Percentiles rank a stretch among this genome's conserved stretches.
phyloP scores from a whole-genome alignment of 2,888 invertebrate genomes.

The Erebia ligea region DNA sequence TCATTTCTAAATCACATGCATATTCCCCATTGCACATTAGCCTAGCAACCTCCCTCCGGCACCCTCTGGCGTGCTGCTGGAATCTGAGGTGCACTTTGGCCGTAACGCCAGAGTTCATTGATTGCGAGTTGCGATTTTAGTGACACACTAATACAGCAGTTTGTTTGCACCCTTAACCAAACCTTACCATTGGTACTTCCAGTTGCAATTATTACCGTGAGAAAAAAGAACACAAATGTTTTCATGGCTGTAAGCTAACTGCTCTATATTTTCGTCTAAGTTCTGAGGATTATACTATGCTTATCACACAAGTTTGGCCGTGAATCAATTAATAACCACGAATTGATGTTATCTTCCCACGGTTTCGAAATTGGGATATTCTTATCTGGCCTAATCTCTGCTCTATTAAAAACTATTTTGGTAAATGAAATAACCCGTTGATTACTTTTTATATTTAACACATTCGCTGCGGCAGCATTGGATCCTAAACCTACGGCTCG shows the following conservation, averaged over 20 bases:
- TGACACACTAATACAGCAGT: neutral
- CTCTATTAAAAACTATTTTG: neutral
- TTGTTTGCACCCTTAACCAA: conserved; percentile 5
- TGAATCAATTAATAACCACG: conserved; percentile 42
- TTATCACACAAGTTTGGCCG: conserved; percentile 37
- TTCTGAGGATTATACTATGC: conserved; percentile 28
- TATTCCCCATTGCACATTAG: no score
- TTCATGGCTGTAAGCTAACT: conserved; percentile 24
- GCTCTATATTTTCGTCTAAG: conserved; percentile 14
- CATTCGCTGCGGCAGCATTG: no score
- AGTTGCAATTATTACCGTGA: conserved; percentile 27
- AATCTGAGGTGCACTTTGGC: no score
- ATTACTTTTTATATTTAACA: neutral
- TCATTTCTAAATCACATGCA: no score
- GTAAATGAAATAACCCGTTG: neutral
- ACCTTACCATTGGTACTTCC: conserved; percentile 32
- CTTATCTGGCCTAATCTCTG: conserved; percentile 25
- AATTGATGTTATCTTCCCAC: conserved; percentile 39
- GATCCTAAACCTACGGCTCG: no score
- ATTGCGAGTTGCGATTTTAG: no score
- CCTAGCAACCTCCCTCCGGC: no score
- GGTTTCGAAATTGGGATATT: conserved; percentile 47
- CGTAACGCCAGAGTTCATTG: no score
- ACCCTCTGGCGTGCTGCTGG: no score
- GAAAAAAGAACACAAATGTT: conserved; percentile 28